Evolutionary conservation across 2,797 vertebrate species (phyloP).

Genomic region (Cryptoprocta ferox): DNA sequence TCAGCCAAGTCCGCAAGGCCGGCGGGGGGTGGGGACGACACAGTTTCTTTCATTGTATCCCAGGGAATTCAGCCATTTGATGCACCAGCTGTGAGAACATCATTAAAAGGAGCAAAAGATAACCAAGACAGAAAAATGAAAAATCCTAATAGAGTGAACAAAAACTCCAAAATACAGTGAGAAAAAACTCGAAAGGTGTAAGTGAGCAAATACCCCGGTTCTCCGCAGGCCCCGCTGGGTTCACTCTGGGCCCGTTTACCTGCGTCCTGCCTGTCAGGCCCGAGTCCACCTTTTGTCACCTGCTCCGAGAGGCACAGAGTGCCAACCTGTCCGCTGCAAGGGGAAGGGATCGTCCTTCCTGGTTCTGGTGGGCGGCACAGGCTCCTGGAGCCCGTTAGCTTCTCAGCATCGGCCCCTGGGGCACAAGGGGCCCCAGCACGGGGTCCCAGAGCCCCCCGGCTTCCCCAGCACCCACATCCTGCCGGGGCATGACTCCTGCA

Average conservation of each 20-base stretch:
- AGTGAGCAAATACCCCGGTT: not conserved
- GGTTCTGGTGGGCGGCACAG: not conserved
- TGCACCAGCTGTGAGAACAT: not conserved
- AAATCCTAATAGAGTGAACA: not conserved
- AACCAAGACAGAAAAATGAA: accelerated
- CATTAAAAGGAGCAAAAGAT: not conserved
- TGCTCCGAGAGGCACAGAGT: not conserved
- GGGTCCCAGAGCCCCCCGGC: not conserved
- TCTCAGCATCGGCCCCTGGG: not conserved
- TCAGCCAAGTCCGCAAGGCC: not conserved
- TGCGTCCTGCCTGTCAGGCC: not conserved
- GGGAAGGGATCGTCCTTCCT: not conserved
- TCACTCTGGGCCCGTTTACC: too few relatives aligned
- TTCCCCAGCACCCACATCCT: not conserved
- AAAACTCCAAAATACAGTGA: not conserved
- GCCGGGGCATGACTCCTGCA: not conserved
- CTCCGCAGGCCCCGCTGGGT: accelerated
- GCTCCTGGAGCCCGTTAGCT: accelerated
- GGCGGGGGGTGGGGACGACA: accelerated
- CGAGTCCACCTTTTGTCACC: too few relatives aligned
- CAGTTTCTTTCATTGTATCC: accelerated
- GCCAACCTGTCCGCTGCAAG: not conserved
- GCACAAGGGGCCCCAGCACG: not conserved
- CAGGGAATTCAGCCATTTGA: not conserved
- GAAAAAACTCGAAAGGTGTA: not conserved